Base-by-base conservation (phyloP, 1,140 invertebrate species). In the Forficula auricularia region DNA sequence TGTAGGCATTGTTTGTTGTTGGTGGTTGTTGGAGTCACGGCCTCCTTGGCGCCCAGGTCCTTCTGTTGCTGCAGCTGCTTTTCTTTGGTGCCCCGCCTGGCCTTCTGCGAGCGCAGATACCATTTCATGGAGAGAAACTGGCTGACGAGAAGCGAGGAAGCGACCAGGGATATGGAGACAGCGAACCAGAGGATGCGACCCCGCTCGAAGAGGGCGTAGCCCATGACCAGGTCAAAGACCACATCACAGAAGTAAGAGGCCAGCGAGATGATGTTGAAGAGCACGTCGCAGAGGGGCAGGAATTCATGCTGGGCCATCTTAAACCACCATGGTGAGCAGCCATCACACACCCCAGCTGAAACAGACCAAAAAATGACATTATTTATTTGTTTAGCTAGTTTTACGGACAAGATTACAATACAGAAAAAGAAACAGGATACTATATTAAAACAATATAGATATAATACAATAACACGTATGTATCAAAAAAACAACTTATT, bases 201-300 rank as follows among this genome's bases (percentile, higher is more conserved):
- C 33, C 70, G 66, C 52, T 79, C 69, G 46, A 79, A 78, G 3
- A 88, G 62, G 6, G 82, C 82, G 60, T 87, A 87, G 12, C 78
- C 73, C 66, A 84, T 80, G 31, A 86, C 73, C 22, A 87, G 67
- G 59, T 89, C 83, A 56, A 90, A 90, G 2, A 88, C 82, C 34
- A 88, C 73, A 67, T 88, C 83, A 65, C 84, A 89, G 61, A 90
- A 90, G 59, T 89, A 88, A 2, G 79, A 82, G n/a, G 81, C 81
- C 38, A 90, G 63, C 9, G 84, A 88, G 46, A 89, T 85, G 57
- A 90, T 81, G 60, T 89, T 89, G 66, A 90, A 90, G 6, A 89
- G 65, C 31, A 87, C 77, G 65, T 89, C 84, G 66, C 84, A 89
- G 48, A 89, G 67, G 45, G 82, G 82, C 57, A 87, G 66, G 59